Evolutionary conservation across 2,797 vertebrate species (phyloP).

Genomic region (Pantherophis vulpinus): DNA sequence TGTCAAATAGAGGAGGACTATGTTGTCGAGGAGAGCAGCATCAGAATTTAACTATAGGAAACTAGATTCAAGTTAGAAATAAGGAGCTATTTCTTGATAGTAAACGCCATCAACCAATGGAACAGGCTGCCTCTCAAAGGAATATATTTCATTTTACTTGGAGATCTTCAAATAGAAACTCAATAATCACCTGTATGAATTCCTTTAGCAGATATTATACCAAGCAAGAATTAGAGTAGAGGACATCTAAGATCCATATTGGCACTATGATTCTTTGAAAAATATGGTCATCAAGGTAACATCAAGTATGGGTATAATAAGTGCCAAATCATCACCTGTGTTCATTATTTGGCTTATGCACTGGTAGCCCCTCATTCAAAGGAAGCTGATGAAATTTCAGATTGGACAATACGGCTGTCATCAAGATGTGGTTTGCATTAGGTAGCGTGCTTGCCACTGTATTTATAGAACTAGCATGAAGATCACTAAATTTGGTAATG

Average conservation of each 20-base stretch:
- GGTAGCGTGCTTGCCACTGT: background rate
- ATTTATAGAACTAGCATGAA: background rate
- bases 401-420: background rate
- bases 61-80: background rate
- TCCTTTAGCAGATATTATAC: background rate
- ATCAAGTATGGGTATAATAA: background rate
- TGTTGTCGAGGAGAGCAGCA: background rate
- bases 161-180: background rate
- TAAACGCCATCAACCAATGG: background rate
- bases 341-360: background rate
- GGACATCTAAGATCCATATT: background rate
- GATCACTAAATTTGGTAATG: slow-evolving; percentile 11
- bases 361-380: background rate
- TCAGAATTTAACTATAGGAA: background rate
- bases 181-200: background rate
- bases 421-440: background rate
- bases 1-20: background rate
- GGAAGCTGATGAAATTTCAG: background rate
- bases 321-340: background rate
- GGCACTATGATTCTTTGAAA: background rate
- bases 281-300: background rate
- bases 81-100: background rate
- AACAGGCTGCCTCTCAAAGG: background rate
- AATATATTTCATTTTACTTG: background rate
- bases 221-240: background rate